phyloP scores from a whole-genome alignment of 2,113 vertebrate species.

The Engystomops pustulosus region DNA sequence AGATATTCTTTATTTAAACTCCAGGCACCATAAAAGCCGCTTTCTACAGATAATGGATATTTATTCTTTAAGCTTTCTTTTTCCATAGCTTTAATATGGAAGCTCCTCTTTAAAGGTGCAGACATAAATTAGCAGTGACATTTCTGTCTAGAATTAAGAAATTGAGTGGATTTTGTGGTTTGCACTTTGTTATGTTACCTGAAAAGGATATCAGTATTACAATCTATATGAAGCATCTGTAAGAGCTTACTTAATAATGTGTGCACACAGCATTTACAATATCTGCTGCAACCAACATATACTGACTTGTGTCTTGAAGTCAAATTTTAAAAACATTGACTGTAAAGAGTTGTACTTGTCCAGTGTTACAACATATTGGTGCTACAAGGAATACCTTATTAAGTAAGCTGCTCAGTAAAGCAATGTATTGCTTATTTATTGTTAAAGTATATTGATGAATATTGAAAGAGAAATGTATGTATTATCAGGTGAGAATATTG shows the following conservation, averaged over 20 bases:
- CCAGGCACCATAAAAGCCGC: conserved; percentile 62
- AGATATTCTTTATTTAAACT: conserved; percentile 65
- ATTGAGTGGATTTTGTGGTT: background rate
- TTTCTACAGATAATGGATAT: conserved; percentile 45
- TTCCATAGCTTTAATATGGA: conserved; percentile 42
- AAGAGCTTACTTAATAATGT: conserved; percentile 8
- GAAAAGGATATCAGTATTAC: conserved; percentile 38
- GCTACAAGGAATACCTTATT: background rate
- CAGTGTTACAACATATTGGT: conserved; percentile 6
- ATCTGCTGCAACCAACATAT: background rate
- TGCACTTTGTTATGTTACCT: conserved; percentile 18
- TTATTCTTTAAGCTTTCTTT: conserved; percentile 47
- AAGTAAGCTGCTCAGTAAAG: conserved; percentile 21
- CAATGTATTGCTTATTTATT: conserved; percentile 17
- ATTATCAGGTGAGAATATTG: background rate
- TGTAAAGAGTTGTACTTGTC: background rate
- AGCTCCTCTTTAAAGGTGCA: background rate
- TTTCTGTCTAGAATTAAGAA: background rate
- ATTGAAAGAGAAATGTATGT: background rate
- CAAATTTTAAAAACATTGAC: background rate
- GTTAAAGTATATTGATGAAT: background rate
- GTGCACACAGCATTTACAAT: background rate
- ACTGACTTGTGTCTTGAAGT: background rate
- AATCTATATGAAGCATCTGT: background rate
- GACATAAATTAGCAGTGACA: background rate